Percentiles rank a stretch among this genome's conserved stretches.
Conservation (phyloP, 2,888 invertebrate genomes). For the Chouioia cunea region DNA sequence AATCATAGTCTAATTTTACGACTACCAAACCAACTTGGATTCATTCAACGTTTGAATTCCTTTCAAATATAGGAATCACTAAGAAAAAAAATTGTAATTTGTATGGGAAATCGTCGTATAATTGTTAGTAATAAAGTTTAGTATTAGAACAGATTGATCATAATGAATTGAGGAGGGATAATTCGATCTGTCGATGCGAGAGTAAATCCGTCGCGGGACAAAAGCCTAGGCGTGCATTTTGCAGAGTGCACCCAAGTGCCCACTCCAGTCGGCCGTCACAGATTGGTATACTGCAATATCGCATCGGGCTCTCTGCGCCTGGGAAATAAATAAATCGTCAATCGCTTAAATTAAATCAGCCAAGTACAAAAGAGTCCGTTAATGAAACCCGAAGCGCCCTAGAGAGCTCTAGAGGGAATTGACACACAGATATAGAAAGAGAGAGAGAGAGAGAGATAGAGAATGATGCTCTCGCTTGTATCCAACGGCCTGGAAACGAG, state of each 20-base stretch:
- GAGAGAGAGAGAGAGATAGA: background rate
- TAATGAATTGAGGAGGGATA: background rate
- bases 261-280: background rate
- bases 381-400: slow-evolving; percentile 43
- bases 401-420: slow-evolving; percentile 40
- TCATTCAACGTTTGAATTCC: too few species aligned
- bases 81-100: too few species aligned
- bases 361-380: slow-evolving; percentile 40
- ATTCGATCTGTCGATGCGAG: background rate
- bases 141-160: background rate
- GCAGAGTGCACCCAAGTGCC: background rate
- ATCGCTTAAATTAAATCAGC: slow-evolving; percentile 46
- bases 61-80: too few species aligned
- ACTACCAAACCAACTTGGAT: too few species aligned
- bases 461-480: slow-evolving; percentile 26
- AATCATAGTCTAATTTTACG: too few species aligned
- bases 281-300: slow-evolving; percentile 17
- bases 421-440: slow-evolving; percentile 2
- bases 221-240: background rate
- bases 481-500: slow-evolving; percentile 52
- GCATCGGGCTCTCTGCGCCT: background rate
- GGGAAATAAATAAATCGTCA: slow-evolving; percentile 39
- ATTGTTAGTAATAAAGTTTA: background rate
- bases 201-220: too few species aligned
- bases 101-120: too few species aligned